Conservation (phyloP, 1,140 invertebrate genomes). For the Telenomus remus region DNA sequence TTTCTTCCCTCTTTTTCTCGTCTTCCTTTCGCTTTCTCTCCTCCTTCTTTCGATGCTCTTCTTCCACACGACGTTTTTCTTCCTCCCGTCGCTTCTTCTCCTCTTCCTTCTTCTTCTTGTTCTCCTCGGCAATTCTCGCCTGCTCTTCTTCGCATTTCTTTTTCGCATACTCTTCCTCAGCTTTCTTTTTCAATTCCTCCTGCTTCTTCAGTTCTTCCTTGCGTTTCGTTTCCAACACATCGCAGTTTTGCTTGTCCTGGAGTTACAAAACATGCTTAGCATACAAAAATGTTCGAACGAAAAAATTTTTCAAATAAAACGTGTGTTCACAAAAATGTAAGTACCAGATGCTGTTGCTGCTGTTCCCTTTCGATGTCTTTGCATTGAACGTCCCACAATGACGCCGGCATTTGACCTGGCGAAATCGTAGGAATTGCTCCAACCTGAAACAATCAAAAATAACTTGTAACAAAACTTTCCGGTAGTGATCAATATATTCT, state of each 20-base stretch:
- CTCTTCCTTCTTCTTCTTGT: constrained; percentile 70
- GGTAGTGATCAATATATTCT: too few species aligned
- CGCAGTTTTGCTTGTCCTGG: constrained; percentile 66
- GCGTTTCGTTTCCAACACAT: constrained; percentile 69
- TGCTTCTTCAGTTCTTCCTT: constrained; percentile 74
- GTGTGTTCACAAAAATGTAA: constrained; percentile 3
- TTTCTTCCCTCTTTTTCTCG: constrained; percentile 72
- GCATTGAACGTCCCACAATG: constrained; percentile 60
- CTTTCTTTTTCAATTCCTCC: constrained; percentile 69
- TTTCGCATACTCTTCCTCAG: constrained; percentile 66
- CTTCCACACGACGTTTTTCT: constrained; percentile 74
- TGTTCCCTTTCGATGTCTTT: constrained; percentile 77
- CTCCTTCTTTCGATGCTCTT: constrained; percentile 76
- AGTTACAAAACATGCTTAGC: neutral
- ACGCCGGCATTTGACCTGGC: constrained; percentile 69
- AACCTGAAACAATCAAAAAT: constrained; percentile 56
- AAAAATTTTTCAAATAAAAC: neutral
- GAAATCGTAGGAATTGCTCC: constrained; percentile 68
- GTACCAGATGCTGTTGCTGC: constrained; percentile 68
- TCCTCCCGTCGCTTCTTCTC: constrained; percentile 74
- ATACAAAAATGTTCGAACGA: neutral
- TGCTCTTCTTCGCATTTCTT: constrained; percentile 75
- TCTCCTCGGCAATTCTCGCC: constrained; percentile 64
- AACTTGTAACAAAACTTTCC: constrained; percentile 1
- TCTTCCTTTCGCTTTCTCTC: constrained; percentile 73